Evolutionary conservation across 2,797 vertebrate genomes (phyloP), one percentile per base, ranked within the genome.

Genomic region (Sternarchorhynchus goeldii): DNA sequence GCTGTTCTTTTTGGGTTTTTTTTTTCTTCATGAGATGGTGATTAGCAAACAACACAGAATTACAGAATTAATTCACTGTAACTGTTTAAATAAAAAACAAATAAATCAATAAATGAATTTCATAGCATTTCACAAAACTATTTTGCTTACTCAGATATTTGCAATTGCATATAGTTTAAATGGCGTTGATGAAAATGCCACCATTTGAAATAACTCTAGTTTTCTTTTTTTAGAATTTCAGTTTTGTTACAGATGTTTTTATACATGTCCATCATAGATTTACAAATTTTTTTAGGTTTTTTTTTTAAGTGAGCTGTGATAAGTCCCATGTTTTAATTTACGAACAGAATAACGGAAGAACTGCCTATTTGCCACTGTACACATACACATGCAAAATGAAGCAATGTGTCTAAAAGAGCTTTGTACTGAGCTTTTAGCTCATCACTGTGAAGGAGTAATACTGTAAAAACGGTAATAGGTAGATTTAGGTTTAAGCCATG

Each of bases 281-380:
- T 32, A 31, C 53, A 32, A 29, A 55, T 32, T 7, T n/a, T n/a
- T n/a, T n/a, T n/a, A n/a, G n/a, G 25, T 25, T 25, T 25, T 25
- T 25, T 25, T 69, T 69, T 56, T 56, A 25, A 57, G n/a, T 56
- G 29, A 70, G 50, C 53, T 57, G 68, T 25, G 7, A 70, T 69
- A 45, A 67, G 65, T 14, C 64, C 21, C 12, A 8, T 69, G 25
- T 31, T 55, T 34, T n/a, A 2, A 10, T 70, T 32, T 5, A 53
- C 2, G 8, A 16, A 12, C 10, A 12, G 16, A 10, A 8, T 32
- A 32, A 45, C 55, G 31, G 5, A 20, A n/a, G 14, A 55, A 8
- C 6, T 32, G 25, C 8, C 8, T 55, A 12, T 69, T 69, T 29
- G 6, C 66, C 45, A 31, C 45, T 69, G 31, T 55, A 53, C 25